Conservation (phyloP, 2,888 invertebrate species). For the Drosophila kanekoi region DNA sequence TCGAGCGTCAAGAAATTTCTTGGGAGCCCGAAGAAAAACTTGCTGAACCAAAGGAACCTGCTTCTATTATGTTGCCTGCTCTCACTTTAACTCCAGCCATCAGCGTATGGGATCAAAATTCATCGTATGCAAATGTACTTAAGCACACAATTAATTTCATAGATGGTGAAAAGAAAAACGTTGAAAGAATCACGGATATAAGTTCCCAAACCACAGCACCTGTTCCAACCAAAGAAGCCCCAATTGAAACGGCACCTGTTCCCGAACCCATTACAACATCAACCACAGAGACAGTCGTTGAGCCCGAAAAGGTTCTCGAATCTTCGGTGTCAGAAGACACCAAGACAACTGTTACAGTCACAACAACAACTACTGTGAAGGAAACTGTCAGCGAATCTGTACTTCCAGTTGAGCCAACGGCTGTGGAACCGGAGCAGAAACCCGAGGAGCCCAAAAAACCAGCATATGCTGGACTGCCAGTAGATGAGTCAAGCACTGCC, state of each 20-base stretch:
- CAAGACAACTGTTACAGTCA: constrained; percentile 27
- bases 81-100: too few species aligned
- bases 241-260: too few species aligned
- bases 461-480: constrained; percentile 76
- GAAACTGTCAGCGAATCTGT: constrained; percentile 18
- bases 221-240: too few species aligned
- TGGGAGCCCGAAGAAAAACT: neutral
- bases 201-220: neutral
- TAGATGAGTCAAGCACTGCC: constrained; percentile 76
- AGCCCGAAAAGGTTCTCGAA: too few species aligned
- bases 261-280: too few species aligned
- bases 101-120: constrained; percentile 47
- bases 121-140: constrained; percentile 67
- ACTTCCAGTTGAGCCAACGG: constrained; percentile 2
- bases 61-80: too few species aligned
- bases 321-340: too few species aligned
- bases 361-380: constrained; percentile 28
- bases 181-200: constrained; percentile 15
- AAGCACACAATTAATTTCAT: constrained; percentile 64
- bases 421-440: constrained; percentile 41
- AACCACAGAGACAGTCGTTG: too few species aligned
- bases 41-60: constrained; percentile 51
- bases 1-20: too few species aligned
- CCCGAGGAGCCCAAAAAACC: constrained; percentile 36
- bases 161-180: constrained; percentile 61